Base-by-base conservation (phyloP, 1,140 invertebrate genomes). In the Manduca sexta region DNA sequence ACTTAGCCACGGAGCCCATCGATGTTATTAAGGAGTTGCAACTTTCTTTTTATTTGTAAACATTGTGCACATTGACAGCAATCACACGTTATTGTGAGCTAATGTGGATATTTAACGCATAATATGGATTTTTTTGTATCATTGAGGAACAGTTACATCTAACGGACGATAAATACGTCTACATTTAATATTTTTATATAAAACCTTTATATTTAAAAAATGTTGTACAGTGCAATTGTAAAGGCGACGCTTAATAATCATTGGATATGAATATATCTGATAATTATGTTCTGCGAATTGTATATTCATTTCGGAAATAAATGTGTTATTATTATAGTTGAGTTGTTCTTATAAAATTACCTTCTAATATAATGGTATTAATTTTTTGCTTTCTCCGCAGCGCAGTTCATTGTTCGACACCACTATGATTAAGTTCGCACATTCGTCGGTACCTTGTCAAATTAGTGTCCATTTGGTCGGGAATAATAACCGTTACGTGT, bases 401-500 rank as follows among this genome's bases (percentile, higher is more conserved):
- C 47, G 49, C 35, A 40, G 42, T 56, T 63, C 49, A 54, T 62
- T 64, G 62, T 56, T 46, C 49, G 31, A 45, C 43, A 31, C 43
- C 41, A 51, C 43, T 61, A 55, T 62, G 48, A 62, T 58, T 64
- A 64, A 59, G 66, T 73, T 76, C 59, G 69, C 67, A 64, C 64
- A 69, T 66, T 52, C 51, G 66, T 76, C 62, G 50, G 41, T 39
- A 42, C 4, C 54, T 59, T 65, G 61, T 69, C 71, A 68, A 69
- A 67, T 75, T 70, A 72, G 65, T 44, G 67, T 65, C 61, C 51
- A 78, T 76, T 68, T 63, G 63, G 51, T 50, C 39, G 53, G 62
- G 52, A 52, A 69, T 48, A 49, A 60, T 62, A 56, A 74, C 58
- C 60, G 67, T 73, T 68, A 67, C 44, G 60, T 34, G 54, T 72